These are phyloP conservation scores for Coptodon bakossiorum DNA, from an alignment of 2,113 vertebrate genomes.

Conservation along the genomic window DNA sequence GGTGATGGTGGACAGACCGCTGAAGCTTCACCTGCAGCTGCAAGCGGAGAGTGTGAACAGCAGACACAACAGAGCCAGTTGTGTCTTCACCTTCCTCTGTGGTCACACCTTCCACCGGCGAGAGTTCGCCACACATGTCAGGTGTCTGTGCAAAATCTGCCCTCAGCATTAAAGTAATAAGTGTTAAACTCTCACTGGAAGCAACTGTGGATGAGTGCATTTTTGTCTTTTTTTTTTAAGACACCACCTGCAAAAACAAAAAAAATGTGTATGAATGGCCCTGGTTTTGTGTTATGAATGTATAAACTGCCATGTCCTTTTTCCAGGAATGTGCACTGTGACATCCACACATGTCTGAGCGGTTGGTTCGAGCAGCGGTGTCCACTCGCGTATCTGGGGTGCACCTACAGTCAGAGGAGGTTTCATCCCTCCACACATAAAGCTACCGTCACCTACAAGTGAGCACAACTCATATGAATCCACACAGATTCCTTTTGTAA, in stretches of 20 bases:
- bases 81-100: constrained; percentile 86
- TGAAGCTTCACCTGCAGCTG: constrained; percentile 80
- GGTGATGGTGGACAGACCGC: constrained; percentile 51
- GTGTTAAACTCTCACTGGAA: not conserved
- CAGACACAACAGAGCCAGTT: constrained; percentile 85
- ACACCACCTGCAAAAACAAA: not conserved
- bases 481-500: not conserved
- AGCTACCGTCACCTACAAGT: constrained; percentile 79
- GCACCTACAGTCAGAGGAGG: constrained; percentile 83
- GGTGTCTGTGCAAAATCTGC: constrained; percentile 15
- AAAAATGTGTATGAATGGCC: not conserved
- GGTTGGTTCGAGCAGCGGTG: constrained; percentile 97
- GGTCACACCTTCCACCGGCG: constrained; percentile 85
- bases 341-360: constrained; percentile 84
- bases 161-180: not conserved
- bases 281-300: not conserved
- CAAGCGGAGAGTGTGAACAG: constrained; percentile 80
- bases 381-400: constrained; percentile 89
- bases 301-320: not conserved
- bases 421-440: constrained; percentile 80
- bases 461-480: not conserved
- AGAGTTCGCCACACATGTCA: constrained; percentile 86
- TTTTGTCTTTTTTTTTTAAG: not conserved
- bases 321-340: constrained; percentile 81
- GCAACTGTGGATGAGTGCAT: not conserved